Evolutionary conservation across 2,888 invertebrate species (phyloP), one percentile per base, ranked within the genome.

Genomic region (Pseudoips prasinana): DNA sequence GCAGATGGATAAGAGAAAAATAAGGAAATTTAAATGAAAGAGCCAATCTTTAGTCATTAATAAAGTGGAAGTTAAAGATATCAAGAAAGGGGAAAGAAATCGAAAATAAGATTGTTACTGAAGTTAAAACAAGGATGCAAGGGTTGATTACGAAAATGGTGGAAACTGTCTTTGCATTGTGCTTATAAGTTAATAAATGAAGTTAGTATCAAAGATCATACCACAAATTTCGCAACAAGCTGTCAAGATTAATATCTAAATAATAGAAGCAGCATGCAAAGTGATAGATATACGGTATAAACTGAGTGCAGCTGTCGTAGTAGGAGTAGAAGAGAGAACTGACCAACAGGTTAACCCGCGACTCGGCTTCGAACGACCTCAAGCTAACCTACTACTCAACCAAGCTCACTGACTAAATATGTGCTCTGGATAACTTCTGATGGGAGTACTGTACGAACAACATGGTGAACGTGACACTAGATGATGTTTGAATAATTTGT

Each of bases 181-280:
- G 17, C 6, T 31, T 10, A 8, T 28, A 22, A 29, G 27, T 31
- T 28, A 20, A 1, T 8, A 18, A 7, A 22, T 17, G 1, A 28
- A 26, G 7, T 36, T 30, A 38, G 31, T 35, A 34, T 27, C 32
- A 9, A 34, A 46, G 24, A 36, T 11, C 7, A 26, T 45, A 70
- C 68, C 69, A 78, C 64, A 49, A 69, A 62, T 68, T 80, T 75
- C 64, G 57, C 50, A 47, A 51, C 60, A 56, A 59, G 54, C 62
- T 64, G 10, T 43, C 27, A 44, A 63, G 76, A 65, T 74, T 67
- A 76, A 63, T 71, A 71, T 64, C 65, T 76, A 76, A 74, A 76
- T 74, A 75, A 76, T 72, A 79, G 76, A 87, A 88, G 88, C 88
- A 57, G 69, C 88, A 88, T 88, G 88, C 88, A 81, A 64, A 85